A percentile compares a stretch with the other conserved stretches of the same genome.
Evolutionary conservation across 2,888 invertebrate species (phyloP).

Genomic region (Drosophila diplacantha): DNA sequence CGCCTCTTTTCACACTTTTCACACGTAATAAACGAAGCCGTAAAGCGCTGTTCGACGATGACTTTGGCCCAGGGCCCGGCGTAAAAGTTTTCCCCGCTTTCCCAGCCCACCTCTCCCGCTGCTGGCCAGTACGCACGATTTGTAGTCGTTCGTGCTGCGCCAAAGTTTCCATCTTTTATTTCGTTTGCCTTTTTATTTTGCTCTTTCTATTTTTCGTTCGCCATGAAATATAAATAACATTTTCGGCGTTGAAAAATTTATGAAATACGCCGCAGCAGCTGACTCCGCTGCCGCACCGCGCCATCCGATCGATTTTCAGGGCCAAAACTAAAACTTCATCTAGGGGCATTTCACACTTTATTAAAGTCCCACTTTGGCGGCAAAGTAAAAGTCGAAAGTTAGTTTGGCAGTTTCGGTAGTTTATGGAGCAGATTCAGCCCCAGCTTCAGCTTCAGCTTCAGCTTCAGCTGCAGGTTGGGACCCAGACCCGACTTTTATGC

Average conservation of each 20-base stretch:
- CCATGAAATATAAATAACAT: constrained; percentile 74
- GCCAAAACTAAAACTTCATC: constrained; percentile 43
- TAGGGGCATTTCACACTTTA: constrained; percentile 68
- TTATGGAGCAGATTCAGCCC: constrained; percentile 17
- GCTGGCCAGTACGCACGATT: constrained; percentile 63
- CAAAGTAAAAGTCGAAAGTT: constrained; percentile 67
- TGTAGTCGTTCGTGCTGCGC: constrained; percentile 71
- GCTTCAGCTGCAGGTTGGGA: constrained; percentile 4
- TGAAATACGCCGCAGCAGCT: constrained; percentile 63
- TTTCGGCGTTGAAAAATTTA: constrained; percentile 71
- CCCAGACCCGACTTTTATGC: constrained; percentile 11
- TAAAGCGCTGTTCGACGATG: constrained; percentile 56
- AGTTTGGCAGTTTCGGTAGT: constrained; percentile 59
- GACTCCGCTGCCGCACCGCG: constrained; percentile 1
- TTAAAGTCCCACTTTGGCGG: constrained; percentile 55
- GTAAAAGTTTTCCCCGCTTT: constrained; percentile 50
- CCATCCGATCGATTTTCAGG: constrained; percentile 60
- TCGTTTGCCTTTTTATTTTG: constrained; percentile 4
- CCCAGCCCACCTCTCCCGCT: constrained; percentile 29
- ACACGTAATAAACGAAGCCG: constrained; percentile 70
- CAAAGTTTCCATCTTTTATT: constrained; percentile 60
- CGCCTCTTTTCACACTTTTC: constrained; percentile 51
- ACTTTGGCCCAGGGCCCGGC: constrained; percentile 46
- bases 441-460: neutral
- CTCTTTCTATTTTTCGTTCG: constrained; percentile 36